phyloP scores from a whole-genome alignment of 2,888 invertebrate species.

The Danaus chrysippus region DNA sequence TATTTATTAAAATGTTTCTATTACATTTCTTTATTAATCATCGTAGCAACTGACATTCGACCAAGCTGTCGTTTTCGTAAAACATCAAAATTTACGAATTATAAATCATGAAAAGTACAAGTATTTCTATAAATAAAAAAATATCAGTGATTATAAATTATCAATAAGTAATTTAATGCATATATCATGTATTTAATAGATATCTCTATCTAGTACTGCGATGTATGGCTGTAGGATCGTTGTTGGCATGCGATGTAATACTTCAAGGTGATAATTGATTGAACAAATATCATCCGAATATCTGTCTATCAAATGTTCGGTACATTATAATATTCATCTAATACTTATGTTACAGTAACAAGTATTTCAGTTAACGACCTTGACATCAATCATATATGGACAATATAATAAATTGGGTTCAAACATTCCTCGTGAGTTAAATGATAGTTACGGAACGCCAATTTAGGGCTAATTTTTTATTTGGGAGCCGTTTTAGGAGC shows the following conservation, averaged over 20 bases:
- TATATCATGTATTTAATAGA: no score
- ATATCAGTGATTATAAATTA: no score
- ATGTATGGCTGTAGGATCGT: not conserved
- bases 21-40: no score
- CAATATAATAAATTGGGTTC: slow-evolving; percentile 10
- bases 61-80: no score
- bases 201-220: not conserved
- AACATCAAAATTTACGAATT: no score
- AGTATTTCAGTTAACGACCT: slow-evolving; percentile 33
- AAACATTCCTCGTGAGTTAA: not conserved
- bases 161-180: no score
- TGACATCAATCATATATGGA: slow-evolving; percentile 35
- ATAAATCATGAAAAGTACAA: no score
- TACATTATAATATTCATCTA: slow-evolving; percentile 4
- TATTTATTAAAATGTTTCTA: no score
- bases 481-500: no score
- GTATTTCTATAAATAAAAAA: no score
- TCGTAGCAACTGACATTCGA: no score
- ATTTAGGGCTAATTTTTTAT: no score
- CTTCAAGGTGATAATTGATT: slow-evolving; percentile 2
- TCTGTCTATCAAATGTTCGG: not conserved
- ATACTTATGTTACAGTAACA: slow-evolving; percentile 31
- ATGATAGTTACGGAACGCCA: not conserved
- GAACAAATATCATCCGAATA: not conserved
- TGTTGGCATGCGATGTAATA: not conserved